Percentiles rank a stretch among this genome's conserved stretches.
Evolutionary conservation across 2,888 invertebrate genomes (phyloP).

Genomic region (Cistogaster globosa): DNA sequence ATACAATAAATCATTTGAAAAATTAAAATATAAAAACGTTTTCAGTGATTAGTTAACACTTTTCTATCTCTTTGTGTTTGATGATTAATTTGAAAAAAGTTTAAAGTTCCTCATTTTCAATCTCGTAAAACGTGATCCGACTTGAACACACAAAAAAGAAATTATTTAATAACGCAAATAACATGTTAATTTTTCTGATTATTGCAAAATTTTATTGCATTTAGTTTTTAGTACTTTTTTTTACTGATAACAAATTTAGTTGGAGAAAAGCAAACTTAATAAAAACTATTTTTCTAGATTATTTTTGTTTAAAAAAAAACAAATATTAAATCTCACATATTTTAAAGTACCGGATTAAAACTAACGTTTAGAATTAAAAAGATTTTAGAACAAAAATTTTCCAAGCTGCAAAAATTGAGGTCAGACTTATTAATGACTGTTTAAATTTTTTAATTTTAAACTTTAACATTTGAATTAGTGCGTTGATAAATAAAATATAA

Average conservation of each 20-base stretch:
- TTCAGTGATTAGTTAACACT: no score
- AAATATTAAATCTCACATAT: not conserved
- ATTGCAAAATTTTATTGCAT: not conserved
- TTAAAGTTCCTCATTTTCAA: no score
- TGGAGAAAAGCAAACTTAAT: not conserved
- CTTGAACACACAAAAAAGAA: no score
- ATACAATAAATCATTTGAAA: no score
- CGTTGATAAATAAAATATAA: not conserved
- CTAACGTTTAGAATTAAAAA: not conserved
- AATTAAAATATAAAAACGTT: no score
- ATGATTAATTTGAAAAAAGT: no score
- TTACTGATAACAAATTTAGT: constrained; percentile 10
- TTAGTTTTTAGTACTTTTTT: constrained; percentile 3
- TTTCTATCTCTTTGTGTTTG: no score
- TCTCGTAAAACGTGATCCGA: no score
- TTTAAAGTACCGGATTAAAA: no score
- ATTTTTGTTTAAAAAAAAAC: not conserved
- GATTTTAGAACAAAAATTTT: not conserved
- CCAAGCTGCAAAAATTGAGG: not conserved
- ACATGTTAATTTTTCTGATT: not conserved
- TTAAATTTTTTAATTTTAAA: not conserved
- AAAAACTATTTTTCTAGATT: not conserved
- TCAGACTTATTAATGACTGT: not conserved
- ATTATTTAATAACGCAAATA: not conserved
- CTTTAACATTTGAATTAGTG: not conserved